Percentiles rank a stretch among this genome's conserved stretches.
phyloP scores from a whole-genome alignment of 2,113 vertebrate genomes.

The Lophius piscatorius region DNA sequence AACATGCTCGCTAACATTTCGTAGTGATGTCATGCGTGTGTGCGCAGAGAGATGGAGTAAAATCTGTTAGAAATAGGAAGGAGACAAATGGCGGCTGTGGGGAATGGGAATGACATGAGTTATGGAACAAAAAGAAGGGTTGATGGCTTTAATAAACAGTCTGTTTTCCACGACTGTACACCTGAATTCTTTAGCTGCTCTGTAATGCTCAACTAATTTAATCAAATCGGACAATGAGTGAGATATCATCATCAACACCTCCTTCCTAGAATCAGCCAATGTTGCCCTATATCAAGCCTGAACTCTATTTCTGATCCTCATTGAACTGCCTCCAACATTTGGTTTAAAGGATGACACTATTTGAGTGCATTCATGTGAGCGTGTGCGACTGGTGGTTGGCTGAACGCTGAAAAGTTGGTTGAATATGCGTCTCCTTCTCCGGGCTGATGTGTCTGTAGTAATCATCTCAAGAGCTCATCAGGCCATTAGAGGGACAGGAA shows the following conservation, averaged over 20 bases:
- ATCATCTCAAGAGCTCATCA: slow-evolving; percentile 73
- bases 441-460: slow-evolving; percentile 63
- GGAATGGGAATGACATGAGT: slow-evolving; percentile 40
- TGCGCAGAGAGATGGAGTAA: background rate
- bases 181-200: slow-evolving; percentile 48
- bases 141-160: slow-evolving; percentile 41
- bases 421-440: slow-evolving; percentile 40
- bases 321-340: slow-evolving; percentile 64
- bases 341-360: slow-evolving; percentile 29
- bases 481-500: slow-evolving; percentile 66
- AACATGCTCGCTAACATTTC: background rate
- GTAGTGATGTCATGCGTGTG: slow-evolving; percentile 9
- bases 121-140: slow-evolving; percentile 31
- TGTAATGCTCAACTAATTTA: slow-evolving; percentile 49
- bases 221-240: slow-evolving; percentile 26
- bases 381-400: slow-evolving; percentile 44
- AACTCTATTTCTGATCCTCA: slow-evolving; percentile 50
- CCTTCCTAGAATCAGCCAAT: slow-evolving; percentile 31
- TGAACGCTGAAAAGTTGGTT: slow-evolving; percentile 40
- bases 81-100: slow-evolving; percentile 18
- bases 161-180: slow-evolving; percentile 15
- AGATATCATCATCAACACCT: slow-evolving; percentile 36
- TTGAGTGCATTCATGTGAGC: slow-evolving; percentile 10
- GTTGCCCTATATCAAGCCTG: slow-evolving; percentile 17
- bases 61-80: too few relatives aligned